Conservation (phyloP, 2,888 invertebrate genomes). For the Cheiracanthium punctorium region DNA sequence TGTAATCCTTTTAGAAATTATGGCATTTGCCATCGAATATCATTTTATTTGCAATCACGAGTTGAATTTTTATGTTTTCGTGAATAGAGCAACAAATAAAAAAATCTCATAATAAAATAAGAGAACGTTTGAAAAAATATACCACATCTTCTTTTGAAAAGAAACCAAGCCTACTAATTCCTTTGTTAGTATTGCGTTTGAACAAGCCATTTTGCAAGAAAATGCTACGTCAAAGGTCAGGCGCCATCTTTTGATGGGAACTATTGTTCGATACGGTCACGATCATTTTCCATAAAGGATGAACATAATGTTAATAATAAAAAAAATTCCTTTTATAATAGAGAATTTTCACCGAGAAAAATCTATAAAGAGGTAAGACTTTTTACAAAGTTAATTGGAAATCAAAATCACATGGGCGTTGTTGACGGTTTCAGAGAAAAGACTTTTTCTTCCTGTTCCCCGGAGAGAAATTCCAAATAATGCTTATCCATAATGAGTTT, state of each 20-base stretch:
- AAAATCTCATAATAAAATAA: background rate
- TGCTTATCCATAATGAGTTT: conserved; percentile 31
- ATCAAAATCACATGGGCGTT: conserved; percentile 57
- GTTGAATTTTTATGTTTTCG: too few species aligned
- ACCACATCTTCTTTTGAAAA: conserved; percentile 18
- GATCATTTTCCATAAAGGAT: conserved; percentile 43
- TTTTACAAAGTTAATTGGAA: conserved; percentile 61
- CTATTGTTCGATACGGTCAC: conserved; percentile 49
- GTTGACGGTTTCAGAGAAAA: background rate
- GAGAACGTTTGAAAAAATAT: conserved; percentile 11
- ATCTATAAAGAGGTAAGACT: conserved; percentile 41
- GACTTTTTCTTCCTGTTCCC: background rate
- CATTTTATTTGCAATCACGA: too few species aligned
- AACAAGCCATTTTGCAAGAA: conserved; percentile 57
- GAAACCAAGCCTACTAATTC: conserved; percentile 55
- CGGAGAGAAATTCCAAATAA: conserved; percentile 19
- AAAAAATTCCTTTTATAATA: conserved; percentile 48
- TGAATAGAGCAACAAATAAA: background rate
- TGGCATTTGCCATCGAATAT: too few species aligned
- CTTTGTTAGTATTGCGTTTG: conserved; percentile 47
- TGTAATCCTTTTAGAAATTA: too few species aligned
- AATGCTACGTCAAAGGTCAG: conserved; percentile 15
- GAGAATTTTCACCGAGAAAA: conserved; percentile 20
- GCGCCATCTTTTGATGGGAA: conserved; percentile 36
- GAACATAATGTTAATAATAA: conserved; percentile 19